Conservation (phyloP, 2,888 invertebrate species). For the Rutpela maculata region DNA sequence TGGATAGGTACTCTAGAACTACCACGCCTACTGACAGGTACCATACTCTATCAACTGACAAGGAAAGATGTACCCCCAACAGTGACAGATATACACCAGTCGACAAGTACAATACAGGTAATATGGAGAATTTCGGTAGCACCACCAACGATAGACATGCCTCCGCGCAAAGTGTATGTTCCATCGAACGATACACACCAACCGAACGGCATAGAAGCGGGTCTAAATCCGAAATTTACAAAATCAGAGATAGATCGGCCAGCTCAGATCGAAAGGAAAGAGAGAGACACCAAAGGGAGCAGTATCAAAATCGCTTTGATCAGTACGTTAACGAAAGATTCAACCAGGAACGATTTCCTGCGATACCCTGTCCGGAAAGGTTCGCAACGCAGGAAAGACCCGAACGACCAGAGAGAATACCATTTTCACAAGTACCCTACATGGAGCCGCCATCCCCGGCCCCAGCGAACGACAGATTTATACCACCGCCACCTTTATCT, state of each 20-base stretch:
- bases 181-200: constrained; percentile 67
- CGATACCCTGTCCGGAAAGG: constrained; percentile 72
- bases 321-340: constrained; percentile 60
- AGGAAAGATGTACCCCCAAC: constrained; percentile 73
- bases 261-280: constrained; percentile 63
- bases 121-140: constrained; percentile 49
- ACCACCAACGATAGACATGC: constrained; percentile 51
- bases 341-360: constrained; percentile 61
- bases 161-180: constrained; percentile 63
- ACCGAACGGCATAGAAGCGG: constrained; percentile 65
- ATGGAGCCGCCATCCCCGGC: constrained; percentile 78
- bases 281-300: constrained; percentile 57
- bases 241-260: constrained; percentile 62
- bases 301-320: constrained; percentile 56
- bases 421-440: constrained; percentile 70
- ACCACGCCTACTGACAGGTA: constrained; percentile 70
- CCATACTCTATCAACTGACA: constrained; percentile 71
- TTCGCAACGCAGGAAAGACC: constrained; percentile 67
- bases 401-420: constrained; percentile 63
- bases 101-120: constrained; percentile 65
- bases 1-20: constrained; percentile 68
- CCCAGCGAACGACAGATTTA: constrained; percentile 73
- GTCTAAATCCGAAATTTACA: constrained; percentile 62
- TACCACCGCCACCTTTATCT: constrained; percentile 79
- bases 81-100: constrained; percentile 69